Evolutionary conservation across 2,113 vertebrate genomes (phyloP).

Genomic region (Forbesichthys agassizii): DNA sequence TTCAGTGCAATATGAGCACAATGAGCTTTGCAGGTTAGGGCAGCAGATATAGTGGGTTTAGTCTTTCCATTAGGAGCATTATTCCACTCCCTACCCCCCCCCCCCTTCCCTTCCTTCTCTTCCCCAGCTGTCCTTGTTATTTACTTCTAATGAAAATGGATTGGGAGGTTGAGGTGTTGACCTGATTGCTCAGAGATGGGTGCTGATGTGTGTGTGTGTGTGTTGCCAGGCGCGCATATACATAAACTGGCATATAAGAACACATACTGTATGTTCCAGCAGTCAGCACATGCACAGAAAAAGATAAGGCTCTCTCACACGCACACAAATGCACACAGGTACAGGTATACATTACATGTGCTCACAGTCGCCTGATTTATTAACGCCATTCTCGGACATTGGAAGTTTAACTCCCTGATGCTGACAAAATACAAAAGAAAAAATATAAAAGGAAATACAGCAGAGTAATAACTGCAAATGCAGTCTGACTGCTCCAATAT

Average conservation of each 20-base stretch:
- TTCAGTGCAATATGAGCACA: conserved; percentile 53
- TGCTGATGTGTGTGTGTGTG: neutral
- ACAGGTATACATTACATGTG: conserved; percentile 1
- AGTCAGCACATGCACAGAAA: neutral
- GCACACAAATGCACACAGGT: neutral
- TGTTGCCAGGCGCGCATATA: neutral
- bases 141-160: conserved; percentile 64
- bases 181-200: conserved; percentile 41
- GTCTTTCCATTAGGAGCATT: conserved; percentile 46
- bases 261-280: neutral
- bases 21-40: conserved; percentile 47
- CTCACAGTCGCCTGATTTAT: conserved; percentile 13
- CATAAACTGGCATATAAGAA: neutral
- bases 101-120: too few species aligned
- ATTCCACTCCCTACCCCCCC: conserved; percentile 31
- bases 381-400: neutral
- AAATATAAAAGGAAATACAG: conserved; percentile 2
- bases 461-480: neutral
- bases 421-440: neutral
- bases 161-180: conserved; percentile 53
- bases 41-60: conserved; percentile 45
- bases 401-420: conserved; percentile 18
- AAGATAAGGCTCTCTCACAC: neutral
- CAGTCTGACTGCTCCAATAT: conserved; percentile 1
- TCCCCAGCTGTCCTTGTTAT: conserved; percentile 35